These are phyloP conservation scores for Beris morrisii DNA, from an alignment of 2,888 invertebrate species.

Conservation along the genomic window DNA sequence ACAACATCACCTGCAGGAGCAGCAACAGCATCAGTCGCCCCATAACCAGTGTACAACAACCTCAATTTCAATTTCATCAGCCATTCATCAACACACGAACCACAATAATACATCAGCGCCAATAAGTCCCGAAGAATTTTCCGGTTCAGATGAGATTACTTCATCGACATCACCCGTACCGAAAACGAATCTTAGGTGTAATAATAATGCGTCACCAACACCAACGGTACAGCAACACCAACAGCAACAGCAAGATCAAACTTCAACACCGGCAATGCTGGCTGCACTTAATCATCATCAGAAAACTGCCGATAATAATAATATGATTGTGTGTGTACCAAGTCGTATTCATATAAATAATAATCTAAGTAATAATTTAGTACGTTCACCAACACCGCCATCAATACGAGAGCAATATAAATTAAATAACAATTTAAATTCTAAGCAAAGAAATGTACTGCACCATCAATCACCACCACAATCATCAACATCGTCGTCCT, in stretches of 20 bases:
- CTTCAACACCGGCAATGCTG: slow-evolving; percentile 22
- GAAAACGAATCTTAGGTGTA: slow-evolving; percentile 16
- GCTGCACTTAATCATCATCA: slow-evolving; percentile 31
- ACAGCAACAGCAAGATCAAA: slow-evolving; percentile 39
- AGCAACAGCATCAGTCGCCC: slow-evolving; percentile 26
- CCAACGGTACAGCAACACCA: slow-evolving; percentile 40
- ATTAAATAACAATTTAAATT: slow-evolving; percentile 27
- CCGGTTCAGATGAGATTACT: slow-evolving; percentile 66
- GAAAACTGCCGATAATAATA: slow-evolving; percentile 37
- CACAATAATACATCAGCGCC: slow-evolving; percentile 31
- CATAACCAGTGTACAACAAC: slow-evolving; percentile 38
- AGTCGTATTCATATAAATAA: slow-evolving; percentile 55
- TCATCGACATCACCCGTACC: slow-evolving; percentile 66
- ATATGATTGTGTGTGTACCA: slow-evolving; percentile 43
- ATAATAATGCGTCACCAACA: slow-evolving; percentile 29
- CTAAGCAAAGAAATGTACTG: slow-evolving; percentile 5
- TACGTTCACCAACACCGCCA: slow-evolving; percentile 48
- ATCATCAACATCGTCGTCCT: slow-evolving; percentile 45
- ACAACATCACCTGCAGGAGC: slow-evolving; percentile 36
- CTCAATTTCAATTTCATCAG: slow-evolving; percentile 35
- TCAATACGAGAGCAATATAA: slow-evolving; percentile 40
- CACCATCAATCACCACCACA: slow-evolving; percentile 41
- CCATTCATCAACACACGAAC: slow-evolving; percentile 10
- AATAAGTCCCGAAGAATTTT: slow-evolving; percentile 58
- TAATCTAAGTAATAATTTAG: slow-evolving; percentile 48